Evolutionary conservation across 2,113 vertebrate species (phyloP).

Genomic region (Axis porcinus): DNA sequence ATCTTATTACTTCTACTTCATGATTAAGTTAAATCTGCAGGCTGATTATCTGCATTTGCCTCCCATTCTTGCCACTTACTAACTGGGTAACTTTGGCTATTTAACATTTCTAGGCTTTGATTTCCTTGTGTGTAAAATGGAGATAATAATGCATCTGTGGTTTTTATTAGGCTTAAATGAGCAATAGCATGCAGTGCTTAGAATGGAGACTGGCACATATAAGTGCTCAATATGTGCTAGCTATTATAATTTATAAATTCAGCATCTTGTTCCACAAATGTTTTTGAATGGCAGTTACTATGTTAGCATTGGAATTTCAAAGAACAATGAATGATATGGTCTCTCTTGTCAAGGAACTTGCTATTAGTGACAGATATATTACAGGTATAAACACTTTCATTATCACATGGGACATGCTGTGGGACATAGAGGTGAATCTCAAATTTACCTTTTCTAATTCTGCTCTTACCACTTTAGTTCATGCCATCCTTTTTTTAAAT

Average conservation of each 20-base stretch:
- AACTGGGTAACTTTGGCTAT: not conserved
- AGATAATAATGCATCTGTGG: not conserved
- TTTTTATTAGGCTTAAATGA: conserved; percentile 37
- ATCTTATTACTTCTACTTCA: not conserved
- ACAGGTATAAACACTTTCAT: not conserved
- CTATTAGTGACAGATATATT: not conserved
- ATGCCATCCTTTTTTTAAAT: not conserved
- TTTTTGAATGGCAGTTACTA: not conserved
- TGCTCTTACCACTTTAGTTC: not conserved
- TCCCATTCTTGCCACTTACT: not conserved
- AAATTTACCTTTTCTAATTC: conserved; percentile 28
- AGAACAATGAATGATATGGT: conserved; percentile 13
- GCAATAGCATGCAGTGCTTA: not conserved
- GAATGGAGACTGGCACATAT: not conserved
- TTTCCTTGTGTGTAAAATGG: conserved; percentile 26
- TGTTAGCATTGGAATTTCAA: conserved; percentile 18
- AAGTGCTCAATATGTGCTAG: conserved; percentile 9
- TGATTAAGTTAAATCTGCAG: not conserved
- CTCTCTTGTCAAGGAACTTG: not conserved
- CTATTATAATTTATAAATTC: not conserved
- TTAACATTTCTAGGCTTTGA: not conserved
- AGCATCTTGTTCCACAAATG: not conserved
- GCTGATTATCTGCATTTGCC: not conserved
- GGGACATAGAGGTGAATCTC: not conserved
- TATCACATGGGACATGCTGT: not conserved